phyloP scores from a whole-genome alignment of 2,888 invertebrate species.

The Seira sanloemensis region DNA sequence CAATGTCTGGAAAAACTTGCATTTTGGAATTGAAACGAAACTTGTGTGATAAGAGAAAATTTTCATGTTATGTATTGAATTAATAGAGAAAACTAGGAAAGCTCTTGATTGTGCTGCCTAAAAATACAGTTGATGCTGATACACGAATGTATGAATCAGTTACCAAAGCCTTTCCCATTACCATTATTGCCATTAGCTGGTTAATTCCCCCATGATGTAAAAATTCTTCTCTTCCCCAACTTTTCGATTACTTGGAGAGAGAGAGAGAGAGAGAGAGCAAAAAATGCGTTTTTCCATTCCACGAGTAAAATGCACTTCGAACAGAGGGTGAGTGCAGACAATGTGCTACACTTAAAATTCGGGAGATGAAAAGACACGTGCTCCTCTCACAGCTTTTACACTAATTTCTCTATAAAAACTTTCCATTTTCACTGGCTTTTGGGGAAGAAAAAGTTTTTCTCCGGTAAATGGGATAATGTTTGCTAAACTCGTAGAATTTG shows the following conservation, averaged over 20 bases:
- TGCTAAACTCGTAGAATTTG: too few relatives aligned
- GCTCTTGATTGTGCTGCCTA: not conserved
- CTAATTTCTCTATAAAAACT: not conserved
- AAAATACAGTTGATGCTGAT: not conserved
- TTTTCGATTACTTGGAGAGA: conserved; percentile 54
- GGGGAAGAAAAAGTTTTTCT: not conserved
- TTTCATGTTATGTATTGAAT: not conserved
- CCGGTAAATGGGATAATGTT: too few relatives aligned
- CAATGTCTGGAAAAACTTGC: not conserved
- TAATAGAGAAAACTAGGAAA: not conserved
- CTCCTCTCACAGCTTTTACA: not conserved
- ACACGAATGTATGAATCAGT: not conserved
- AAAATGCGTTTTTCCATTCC: conserved; percentile 30
- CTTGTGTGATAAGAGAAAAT: not conserved
- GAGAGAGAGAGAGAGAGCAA: too few relatives aligned
- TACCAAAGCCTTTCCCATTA: conserved; percentile 25
- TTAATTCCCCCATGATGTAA: conserved; percentile 42
- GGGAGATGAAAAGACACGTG: conserved; percentile 19
- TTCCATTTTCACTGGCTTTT: too few relatives aligned
- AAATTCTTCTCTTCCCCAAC: conserved; percentile 34
- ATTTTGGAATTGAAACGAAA: not conserved
- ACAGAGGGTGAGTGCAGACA: too few relatives aligned
- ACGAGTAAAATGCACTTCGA: conserved; percentile 11
- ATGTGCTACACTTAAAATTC: not conserved
- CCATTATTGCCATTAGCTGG: conserved; percentile 42